Evolutionary conservation across 2,797 vertebrate genomes (phyloP), one percentile per base, ranked within the genome.

Genomic region (Muraenolepis orangiensis): DNA sequence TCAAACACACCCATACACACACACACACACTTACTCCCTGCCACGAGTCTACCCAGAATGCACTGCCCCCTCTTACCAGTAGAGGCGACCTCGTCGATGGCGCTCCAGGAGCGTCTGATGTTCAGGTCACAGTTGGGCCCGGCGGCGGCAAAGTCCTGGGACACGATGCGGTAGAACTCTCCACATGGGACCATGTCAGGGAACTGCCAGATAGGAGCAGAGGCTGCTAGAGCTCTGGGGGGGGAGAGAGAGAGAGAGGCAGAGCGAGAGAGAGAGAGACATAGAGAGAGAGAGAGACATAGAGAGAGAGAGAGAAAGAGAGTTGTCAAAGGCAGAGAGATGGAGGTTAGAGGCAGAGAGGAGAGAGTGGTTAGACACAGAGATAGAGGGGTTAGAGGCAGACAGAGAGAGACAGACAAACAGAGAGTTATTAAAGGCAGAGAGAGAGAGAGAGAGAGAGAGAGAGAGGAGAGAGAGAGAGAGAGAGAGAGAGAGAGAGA

Each of bases 171-270:
- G 89, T 94, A 94, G 86, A 96, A 99, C 42, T 85, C 80, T 57
- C 93, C 95, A 87, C 97, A 99, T 0, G 95, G 94, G 83, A 95
- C 95, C 92, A 98, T 87, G 77, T 91, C 90, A 30, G 94, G 90
- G 87, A 99, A 98, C 85, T 98, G 96, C 96, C 95, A 98, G 86
- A 98, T 96, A 0, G 97, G 98, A 40, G 98, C 98, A 0, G 98
- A 99, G 8, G 97, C 89, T 69, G 98, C 97, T 81, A 99, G 89
- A 83, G 97, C 97, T 80, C 98, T 99, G 91, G 74, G 20, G 85
- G 87, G 0, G 71, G 34, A 82, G 72, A 11, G 31, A 28, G 69
- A 0, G 46, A 26, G 7, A n/a, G 51, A 66, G 31, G 74, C 66
- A 4, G 10, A 36, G 6, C 6, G 10, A 40, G n/a, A 70, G 20